A percentile compares a stretch with the other conserved stretches of the same genome.
These are phyloP conservation scores for Nebria ingens DNA, from an alignment of 1,140 invertebrate genomes.

Conservation along the genomic window DNA sequence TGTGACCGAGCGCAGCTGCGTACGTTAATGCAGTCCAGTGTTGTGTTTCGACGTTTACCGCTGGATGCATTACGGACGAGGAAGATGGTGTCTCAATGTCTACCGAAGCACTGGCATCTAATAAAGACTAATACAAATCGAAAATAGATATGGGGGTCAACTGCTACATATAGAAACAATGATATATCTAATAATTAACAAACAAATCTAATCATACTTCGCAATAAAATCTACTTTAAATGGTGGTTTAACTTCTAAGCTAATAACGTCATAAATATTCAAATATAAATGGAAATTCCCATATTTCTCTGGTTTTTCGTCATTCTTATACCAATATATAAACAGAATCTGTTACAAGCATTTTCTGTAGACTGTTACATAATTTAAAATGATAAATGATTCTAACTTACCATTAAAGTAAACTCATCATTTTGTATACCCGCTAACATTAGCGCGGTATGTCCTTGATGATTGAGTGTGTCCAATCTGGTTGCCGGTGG, in stretches of 20 bases:
- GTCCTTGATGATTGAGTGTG: conserved; percentile 65
- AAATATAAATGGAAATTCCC: too few species aligned
- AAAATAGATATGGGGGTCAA: too few species aligned
- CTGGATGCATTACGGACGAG: conserved; percentile 34
- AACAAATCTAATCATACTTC: too few species aligned
- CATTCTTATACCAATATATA: too few species aligned
- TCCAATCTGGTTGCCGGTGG: conserved; percentile 60
- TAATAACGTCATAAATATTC: conserved; percentile 8
- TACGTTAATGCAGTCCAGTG: conserved; percentile 70
- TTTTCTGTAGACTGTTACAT: not conserved
- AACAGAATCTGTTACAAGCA: too few species aligned
- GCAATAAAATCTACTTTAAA: too few species aligned
- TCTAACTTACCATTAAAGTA: conserved; percentile 46
- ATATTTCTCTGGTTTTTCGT: too few species aligned
- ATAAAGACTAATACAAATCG: conserved; percentile 40
- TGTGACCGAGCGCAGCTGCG: conserved; percentile 41
- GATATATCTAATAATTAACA: conserved; percentile 16
- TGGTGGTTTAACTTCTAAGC: too few species aligned
- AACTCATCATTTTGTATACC: conserved; percentile 69
- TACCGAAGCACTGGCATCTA: conserved; percentile 54
- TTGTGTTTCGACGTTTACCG: conserved; percentile 58
- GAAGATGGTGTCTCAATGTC: conserved; percentile 30
- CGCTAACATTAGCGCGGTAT: conserved; percentile 73
- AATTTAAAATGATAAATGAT: conserved; percentile 11
- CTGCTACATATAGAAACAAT: not conserved